Conservation (phyloP, 2,797 vertebrate genomes). For the Ptychadena robeensis region DNA sequence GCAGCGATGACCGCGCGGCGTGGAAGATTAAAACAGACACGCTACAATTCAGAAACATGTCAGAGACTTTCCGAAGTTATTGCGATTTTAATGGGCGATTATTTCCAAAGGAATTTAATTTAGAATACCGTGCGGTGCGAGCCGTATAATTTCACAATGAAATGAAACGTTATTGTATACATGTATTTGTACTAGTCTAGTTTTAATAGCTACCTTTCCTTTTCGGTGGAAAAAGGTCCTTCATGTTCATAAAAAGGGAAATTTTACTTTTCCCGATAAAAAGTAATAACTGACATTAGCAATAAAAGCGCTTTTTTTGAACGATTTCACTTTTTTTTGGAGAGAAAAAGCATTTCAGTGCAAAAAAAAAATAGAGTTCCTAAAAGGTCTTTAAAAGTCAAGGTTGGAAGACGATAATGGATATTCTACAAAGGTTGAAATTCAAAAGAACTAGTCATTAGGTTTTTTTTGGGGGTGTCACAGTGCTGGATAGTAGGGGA, state of each 20-base stretch:
- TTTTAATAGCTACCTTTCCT: constrained; percentile 43
- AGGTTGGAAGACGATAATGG: too few species aligned
- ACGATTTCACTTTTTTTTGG: constrained; percentile 1
- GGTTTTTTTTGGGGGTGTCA: too few species aligned
- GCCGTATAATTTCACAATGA: constrained; percentile 29
- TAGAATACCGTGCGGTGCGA: constrained; percentile 36
- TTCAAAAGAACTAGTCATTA: too few species aligned
- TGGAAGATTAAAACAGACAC: constrained; percentile 66
- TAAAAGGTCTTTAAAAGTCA: neutral
- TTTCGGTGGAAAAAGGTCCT: constrained; percentile 29
- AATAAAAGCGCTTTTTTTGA: constrained; percentile 26
- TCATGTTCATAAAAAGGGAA: constrained; percentile 40
- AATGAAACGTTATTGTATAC: constrained; percentile 31
- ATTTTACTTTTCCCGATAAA: constrained; percentile 33
- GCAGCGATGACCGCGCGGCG: constrained; percentile 65
- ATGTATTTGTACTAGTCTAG: constrained; percentile 38
- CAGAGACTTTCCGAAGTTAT: constrained; percentile 68
- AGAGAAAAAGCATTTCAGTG: neutral
- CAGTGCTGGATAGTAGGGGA: too few species aligned
- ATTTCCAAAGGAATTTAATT: constrained; percentile 63
- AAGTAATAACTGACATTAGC: constrained; percentile 45
- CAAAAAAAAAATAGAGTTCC: neutral
- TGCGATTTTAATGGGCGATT: constrained; percentile 60
- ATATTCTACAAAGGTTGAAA: too few species aligned
- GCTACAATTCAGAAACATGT: constrained; percentile 68